Percentiles rank a stretch among this genome's conserved stretches.
Conservation (phyloP, 1,140 invertebrate species). For the Planococcus citri region DNA sequence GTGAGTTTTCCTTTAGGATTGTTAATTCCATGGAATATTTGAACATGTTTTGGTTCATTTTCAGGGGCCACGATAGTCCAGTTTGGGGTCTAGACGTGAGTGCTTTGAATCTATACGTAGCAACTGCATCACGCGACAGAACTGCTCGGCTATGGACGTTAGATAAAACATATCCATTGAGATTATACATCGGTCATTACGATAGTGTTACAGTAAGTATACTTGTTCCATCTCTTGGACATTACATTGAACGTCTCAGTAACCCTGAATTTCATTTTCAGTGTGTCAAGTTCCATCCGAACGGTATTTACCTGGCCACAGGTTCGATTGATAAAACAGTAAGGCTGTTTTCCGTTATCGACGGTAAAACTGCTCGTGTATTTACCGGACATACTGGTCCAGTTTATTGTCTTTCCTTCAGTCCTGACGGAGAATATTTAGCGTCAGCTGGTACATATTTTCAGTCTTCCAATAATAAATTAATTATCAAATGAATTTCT, state of each 20-base stretch:
- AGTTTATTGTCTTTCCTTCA: conserved; percentile 50
- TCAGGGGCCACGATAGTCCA: conserved; percentile 68
- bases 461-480: neutral
- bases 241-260: no score
- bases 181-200: conserved; percentile 70
- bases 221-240: neutral
- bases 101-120: conserved; percentile 55
- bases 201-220: conserved; percentile 62
- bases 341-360: conserved; percentile 55
- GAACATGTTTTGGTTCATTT: conserved; percentile 29
- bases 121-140: conserved; percentile 69
- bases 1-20: conserved; percentile 33
- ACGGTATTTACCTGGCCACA: conserved; percentile 63
- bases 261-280: conserved; percentile 30
- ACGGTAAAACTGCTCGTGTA: conserved; percentile 45
- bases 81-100: conserved; percentile 73
- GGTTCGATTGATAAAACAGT: conserved; percentile 64
- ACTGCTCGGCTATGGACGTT: conserved; percentile 77
- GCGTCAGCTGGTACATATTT: conserved; percentile 45
- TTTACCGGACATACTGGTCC: conserved; percentile 47
- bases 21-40: neutral
- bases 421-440: conserved; percentile 53
- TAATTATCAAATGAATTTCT: no score
- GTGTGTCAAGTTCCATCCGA: conserved; percentile 71
- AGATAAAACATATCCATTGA: conserved; percentile 60